Conservation (phyloP, 2,888 invertebrate genomes). For the Sabellastarte sp. region DNA sequence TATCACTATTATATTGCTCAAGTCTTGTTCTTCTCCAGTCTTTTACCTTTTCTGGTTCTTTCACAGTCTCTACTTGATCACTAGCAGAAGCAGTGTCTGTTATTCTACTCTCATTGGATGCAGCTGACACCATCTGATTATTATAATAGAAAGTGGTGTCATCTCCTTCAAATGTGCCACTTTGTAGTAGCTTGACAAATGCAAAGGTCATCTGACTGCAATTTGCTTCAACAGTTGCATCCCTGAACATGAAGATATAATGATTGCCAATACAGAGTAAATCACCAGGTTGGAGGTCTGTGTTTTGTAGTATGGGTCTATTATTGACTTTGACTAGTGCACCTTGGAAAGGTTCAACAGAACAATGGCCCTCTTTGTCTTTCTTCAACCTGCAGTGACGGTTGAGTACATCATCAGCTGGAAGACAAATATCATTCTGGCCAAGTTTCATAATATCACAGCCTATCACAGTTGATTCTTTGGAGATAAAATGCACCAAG, state of each 20-base stretch:
- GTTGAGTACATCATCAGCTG: slow-evolving; percentile 40
- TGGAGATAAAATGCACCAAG: neutral
- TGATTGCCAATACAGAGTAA: neutral
- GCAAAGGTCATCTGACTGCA: neutral
- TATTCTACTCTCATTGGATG: neutral
- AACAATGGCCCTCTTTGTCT: neutral
- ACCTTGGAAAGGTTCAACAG: neutral
- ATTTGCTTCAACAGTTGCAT: neutral
- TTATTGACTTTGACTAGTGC: slow-evolving; percentile 1
- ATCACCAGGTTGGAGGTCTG: neutral
- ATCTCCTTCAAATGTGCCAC: neutral
- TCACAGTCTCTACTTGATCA: neutral
- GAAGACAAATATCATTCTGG: slow-evolving; percentile 31
- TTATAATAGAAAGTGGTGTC: neutral
- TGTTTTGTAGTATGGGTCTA: neutral
- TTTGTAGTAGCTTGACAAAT: neutral
- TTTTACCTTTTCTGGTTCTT: neutral
- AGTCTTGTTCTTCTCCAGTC: neutral
- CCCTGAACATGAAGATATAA: slow-evolving; percentile 1
- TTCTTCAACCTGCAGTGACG: slow-evolving; percentile 33
- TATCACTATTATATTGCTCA: slow-evolving; percentile 1
- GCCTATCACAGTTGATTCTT: neutral
- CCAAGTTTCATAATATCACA: neutral
- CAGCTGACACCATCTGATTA: neutral
- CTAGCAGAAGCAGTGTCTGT: neutral